These are phyloP conservation scores for Anomalospiza imberbis DNA, from an alignment of 2,797 vertebrate species.

Conservation along the genomic window DNA sequence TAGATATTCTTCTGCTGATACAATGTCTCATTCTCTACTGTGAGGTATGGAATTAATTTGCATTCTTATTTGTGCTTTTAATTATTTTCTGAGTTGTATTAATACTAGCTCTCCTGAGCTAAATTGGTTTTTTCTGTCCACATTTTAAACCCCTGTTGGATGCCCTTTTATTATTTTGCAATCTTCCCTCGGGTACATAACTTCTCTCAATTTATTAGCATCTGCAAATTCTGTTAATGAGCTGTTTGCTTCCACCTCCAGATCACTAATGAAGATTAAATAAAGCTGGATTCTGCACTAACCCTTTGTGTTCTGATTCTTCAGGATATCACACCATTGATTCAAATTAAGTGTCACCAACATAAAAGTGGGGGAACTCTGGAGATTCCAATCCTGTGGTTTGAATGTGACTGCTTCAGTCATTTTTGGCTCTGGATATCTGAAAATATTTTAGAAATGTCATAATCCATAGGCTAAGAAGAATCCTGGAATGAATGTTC, in stretches of 20 bases:
- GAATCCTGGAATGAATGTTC: background rate
- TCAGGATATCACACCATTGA: background rate
- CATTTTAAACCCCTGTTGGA: conserved; percentile 17
- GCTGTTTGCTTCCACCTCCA: conserved; percentile 54
- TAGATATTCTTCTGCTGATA: background rate
- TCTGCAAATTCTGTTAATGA: conserved; percentile 55
- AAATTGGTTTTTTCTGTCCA: conserved; percentile 40
- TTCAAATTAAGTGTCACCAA: background rate
- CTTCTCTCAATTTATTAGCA: conserved; percentile 60
- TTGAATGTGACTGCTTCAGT: background rate
- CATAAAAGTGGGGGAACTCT: background rate
- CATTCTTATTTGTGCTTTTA: conserved; percentile 18
- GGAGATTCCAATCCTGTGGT: background rate
- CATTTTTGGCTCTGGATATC: background rate
- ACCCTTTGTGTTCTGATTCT: conserved; percentile 35
- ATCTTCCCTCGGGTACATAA: conserved; percentile 34
- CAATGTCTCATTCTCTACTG: background rate
- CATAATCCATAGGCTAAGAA: background rate
- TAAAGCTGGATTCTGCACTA: conserved; percentile 18
- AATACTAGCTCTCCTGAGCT: conserved; percentile 1
- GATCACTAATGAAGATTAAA: conserved; percentile 61
- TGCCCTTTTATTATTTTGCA: conserved; percentile 47
- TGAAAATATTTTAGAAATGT: background rate
- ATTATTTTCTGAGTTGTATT: conserved; percentile 24
- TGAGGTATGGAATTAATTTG: conserved; percentile 29